A percentile compares a stretch with the other conserved stretches of the same genome.
These are phyloP conservation scores for Montipora sp. DNA, from an alignment of 64 coral and sea anemone genomes.

Conservation along the genomic window DNA sequence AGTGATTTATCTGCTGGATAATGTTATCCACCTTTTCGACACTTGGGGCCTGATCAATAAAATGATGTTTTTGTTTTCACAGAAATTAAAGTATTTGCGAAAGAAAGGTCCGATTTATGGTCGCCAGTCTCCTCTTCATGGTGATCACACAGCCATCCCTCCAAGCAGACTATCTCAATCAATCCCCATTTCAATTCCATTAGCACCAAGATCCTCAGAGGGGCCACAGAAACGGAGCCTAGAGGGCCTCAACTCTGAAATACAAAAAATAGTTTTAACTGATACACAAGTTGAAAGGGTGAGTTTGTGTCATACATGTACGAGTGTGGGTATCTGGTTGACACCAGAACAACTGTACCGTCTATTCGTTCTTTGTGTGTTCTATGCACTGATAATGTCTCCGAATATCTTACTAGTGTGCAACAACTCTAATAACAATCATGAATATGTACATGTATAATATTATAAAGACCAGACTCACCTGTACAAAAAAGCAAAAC, in stretches of 20 bases:
- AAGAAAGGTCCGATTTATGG: slow-evolving; percentile 90
- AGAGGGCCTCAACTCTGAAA: slow-evolving; percentile 89
- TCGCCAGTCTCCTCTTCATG: slow-evolving; percentile 89
- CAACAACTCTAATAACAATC: too few relatives aligned
- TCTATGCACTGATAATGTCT: too few relatives aligned
- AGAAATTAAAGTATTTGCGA: slow-evolving; percentile 92
- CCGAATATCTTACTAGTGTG: too few relatives aligned
- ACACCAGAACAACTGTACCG: too few relatives aligned
- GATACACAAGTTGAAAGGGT: slow-evolving; percentile 63
- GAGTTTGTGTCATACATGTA: background rate
- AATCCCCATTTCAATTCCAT: slow-evolving; percentile 90
- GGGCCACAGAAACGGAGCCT: slow-evolving; percentile 79
- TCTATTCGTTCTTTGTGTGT: too few relatives aligned
- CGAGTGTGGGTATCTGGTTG: too few relatives aligned
- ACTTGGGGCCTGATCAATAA: too few relatives aligned
- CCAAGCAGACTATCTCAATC: slow-evolving; percentile 67
- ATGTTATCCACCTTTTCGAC: too few relatives aligned
- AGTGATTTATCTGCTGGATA: too few relatives aligned
- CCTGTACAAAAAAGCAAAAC: too few relatives aligned
- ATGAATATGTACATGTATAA: too few relatives aligned
- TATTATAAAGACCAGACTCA: too few relatives aligned
- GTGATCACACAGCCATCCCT: slow-evolving; percentile 86
- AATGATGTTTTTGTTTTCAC: background rate
- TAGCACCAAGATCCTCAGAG: slow-evolving; percentile 62
- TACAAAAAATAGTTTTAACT: slow-evolving; percentile 79